These are phyloP conservation scores for Horisme vitalbata DNA, from an alignment of 2,888 invertebrate genomes.

Conservation along the genomic window DNA sequence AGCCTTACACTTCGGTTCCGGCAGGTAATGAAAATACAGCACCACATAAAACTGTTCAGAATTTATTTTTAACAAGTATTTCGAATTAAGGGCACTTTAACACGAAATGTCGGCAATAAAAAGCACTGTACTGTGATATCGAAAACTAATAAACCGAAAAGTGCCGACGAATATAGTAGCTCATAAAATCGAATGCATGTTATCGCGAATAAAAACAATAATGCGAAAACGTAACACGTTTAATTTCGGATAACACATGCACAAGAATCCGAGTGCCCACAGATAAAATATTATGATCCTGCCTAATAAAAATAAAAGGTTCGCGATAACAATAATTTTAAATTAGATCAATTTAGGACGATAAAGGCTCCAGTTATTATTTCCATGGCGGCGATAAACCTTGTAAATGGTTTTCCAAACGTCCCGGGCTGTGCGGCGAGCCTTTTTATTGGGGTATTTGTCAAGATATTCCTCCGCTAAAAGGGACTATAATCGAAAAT, in stretches of 20 bases:
- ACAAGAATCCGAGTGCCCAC: conserved; percentile 46
- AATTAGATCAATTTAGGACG: conserved; percentile 80
- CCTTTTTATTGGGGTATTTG: conserved; percentile 80
- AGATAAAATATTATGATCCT: conserved; percentile 68
- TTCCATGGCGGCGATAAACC: conserved; percentile 80
- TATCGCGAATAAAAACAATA: conserved; percentile 34
- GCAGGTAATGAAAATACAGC: conserved; percentile 9
- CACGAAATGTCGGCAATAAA: conserved; percentile 21
- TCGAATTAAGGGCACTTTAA: conserved; percentile 18
- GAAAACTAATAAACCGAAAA: conserved; percentile 33
- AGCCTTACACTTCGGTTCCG: background rate
- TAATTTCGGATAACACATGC: conserved; percentile 41
- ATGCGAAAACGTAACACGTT: conserved; percentile 28
- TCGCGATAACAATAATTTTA: conserved; percentile 79
- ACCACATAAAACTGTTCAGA: background rate
- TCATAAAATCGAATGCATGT: conserved; percentile 34
- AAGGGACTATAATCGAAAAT: conserved; percentile 73
- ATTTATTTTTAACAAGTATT: conserved; percentile 20
- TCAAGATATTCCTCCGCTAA: conserved; percentile 74
- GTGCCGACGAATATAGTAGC: conserved; percentile 27
- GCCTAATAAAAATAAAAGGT: conserved; percentile 75
- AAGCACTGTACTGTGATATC: conserved; percentile 29
- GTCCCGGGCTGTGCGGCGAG: conserved; percentile 69
- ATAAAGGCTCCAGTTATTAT: conserved; percentile 80
- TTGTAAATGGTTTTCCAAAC: conserved; percentile 81